phyloP scores from a whole-genome alignment of 1,140 invertebrate genomes.

The Brachionus manjavacas region DNA sequence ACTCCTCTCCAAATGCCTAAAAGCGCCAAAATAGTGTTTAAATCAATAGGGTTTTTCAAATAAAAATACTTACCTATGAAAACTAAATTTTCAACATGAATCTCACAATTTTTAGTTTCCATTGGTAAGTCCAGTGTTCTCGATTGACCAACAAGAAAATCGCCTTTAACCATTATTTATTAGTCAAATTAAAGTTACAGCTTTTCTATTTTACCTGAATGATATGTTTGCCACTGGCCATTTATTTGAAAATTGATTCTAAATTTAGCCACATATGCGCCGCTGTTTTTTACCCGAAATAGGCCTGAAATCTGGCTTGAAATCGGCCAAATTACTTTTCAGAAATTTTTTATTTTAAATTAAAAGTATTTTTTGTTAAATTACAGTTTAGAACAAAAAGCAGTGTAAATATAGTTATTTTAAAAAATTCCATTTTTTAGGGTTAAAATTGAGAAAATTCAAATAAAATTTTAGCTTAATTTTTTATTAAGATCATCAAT shows the following conservation, averaged over 20 bases:
- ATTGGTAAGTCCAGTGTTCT: neutral
- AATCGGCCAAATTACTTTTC: neutral
- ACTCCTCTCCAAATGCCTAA: neutral
- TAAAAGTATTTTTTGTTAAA: neutral
- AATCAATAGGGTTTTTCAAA: neutral
- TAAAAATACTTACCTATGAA: neutral
- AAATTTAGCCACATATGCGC: neutral
- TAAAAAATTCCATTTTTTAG: neutral
- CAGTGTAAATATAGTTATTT: neutral
- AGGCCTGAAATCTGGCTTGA: neutral
- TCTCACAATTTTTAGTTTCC: neutral
- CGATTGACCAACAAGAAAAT: neutral
- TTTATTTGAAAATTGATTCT: conserved; percentile 3
- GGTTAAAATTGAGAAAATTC: neutral
- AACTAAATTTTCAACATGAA: conserved; percentile 6
- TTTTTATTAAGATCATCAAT: neutral
- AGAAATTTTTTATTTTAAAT: neutral
- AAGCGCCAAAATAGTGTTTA: neutral
- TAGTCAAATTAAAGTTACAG: neutral
- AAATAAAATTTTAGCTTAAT: neutral
- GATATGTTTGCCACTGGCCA: neutral
- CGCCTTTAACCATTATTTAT: neutral
- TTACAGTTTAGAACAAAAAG: neutral
- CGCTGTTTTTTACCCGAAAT: neutral
- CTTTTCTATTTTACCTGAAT: neutral